Evolutionary conservation across 2,113 vertebrate genomes (phyloP), one percentile per base, ranked within the genome.

Genomic region (Zosterops pallidus): DNA sequence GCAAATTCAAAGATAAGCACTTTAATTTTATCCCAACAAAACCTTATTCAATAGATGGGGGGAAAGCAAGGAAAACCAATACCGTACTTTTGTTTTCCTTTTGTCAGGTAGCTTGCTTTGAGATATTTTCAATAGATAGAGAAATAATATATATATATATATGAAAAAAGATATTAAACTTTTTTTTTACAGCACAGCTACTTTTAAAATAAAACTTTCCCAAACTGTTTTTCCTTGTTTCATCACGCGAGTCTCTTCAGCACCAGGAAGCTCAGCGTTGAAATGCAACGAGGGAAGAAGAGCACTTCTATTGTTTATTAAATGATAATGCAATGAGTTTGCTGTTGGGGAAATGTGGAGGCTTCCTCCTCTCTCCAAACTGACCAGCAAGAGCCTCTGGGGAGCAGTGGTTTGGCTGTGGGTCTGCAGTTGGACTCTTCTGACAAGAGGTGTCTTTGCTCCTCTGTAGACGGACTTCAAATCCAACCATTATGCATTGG

Each of bases 1-100:
- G 96, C 95, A 97, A 95, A 97, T 96, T 97, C 96, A 97, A 97
- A 97, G 96, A 97, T 96, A 97, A 97, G 94, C 96, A 96, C 96
- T 97, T 97, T 96, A 96, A 97, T 96, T 96, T 97, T 96, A 97
- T 95, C 95, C 96, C 91, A 91, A 97, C 95, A 96, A 96, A 97
- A 96, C 94, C 95, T 88, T 83, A 96, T 91, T 97, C 94, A 96
- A 95, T 95, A 96, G 95, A 95, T 86, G 86, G 86, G 78, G 94
- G 90, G 76, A 92, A 95, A 95, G 91, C 95, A 94, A 95, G 94
- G 85, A 94, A 96, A 97, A 97, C 93, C 90, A 97, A 96, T 95
- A 94, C 94, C 35, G 3, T 63, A 96, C 95, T 96, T 97, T 96
- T 96, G 96, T 97, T 97, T 97, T 96, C 94, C 93, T 95, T 97